Evolutionary conservation across 2,888 invertebrate species (phyloP).

Genomic region (Acleris laterana): DNA sequence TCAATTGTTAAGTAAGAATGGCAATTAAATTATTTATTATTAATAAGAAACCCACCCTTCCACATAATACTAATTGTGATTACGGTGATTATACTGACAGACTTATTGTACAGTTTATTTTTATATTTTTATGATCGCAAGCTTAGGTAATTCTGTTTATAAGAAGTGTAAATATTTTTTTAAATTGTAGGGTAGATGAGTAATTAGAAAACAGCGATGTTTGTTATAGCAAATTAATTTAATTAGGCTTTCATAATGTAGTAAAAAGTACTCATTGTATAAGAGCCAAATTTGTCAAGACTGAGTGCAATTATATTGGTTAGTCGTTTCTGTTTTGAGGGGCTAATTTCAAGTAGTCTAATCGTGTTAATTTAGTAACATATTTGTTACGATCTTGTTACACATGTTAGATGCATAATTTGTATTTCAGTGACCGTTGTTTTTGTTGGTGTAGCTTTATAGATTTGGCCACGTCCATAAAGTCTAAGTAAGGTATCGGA

Average conservation of each 20-base stretch:
- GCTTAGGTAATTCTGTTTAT: conserved; percentile 48
- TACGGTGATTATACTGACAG: conserved; percentile 71
- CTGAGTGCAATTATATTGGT: conserved; percentile 72
- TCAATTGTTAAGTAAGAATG: conserved; percentile 25
- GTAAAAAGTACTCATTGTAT: conserved; percentile 66
- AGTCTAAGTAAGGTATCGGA: not conserved
- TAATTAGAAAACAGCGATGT: conserved; percentile 22
- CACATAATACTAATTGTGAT: conserved; percentile 70
- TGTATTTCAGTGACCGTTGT: conserved; percentile 17
- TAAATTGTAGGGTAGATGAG: conserved; percentile 23
- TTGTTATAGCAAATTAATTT: conserved; percentile 34
- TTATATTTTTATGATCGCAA: conserved; percentile 55
- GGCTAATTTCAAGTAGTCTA: conserved; percentile 22
- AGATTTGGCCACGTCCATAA: conserved; percentile 16
- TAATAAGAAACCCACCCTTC: conserved; percentile 57
- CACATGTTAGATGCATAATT: conserved; percentile 14
- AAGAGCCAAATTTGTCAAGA: conserved; percentile 83
- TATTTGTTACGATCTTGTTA: conserved; percentile 17
- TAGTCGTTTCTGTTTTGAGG: conserved; percentile 47
- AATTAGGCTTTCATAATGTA: conserved; percentile 53
- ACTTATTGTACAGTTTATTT: conserved; percentile 58
- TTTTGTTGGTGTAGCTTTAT: conserved; percentile 12
- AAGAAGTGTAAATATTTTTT: conserved; percentile 39
- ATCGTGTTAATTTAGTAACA: conserved; percentile 17
- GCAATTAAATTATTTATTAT: conserved; percentile 57